These are phyloP conservation scores for Lasius fuliginosus DNA, from an alignment of 2,888 invertebrate genomes.

Conservation along the genomic window DNA sequence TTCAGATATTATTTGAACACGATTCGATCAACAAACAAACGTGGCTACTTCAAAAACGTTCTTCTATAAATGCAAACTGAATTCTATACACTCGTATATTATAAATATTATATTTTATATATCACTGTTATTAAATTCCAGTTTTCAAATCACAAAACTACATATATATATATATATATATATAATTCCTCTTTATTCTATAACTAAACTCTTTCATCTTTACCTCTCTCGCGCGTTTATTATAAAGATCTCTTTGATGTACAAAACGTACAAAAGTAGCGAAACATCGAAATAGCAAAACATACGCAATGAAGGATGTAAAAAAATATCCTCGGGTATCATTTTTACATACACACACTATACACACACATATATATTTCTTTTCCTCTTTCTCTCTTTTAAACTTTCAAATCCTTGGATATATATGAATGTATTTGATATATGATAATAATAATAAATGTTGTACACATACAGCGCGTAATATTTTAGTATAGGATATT, in stretches of 20 bases:
- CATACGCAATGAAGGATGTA: background rate
- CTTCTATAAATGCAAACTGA: background rate
- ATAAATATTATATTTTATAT: constrained; percentile 41
- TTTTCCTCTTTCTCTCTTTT: background rate
- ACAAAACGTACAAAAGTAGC: background rate
- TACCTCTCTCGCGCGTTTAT: constrained; percentile 3
- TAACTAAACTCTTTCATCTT: background rate
- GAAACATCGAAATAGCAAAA: constrained; percentile 8
- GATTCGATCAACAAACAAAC: constrained; percentile 27
- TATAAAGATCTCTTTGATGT: constrained; percentile 1
- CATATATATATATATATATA: too few relatives aligned
- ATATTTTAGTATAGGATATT: constrained; percentile 4
- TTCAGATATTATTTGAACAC: constrained; percentile 21
- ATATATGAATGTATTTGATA: background rate
- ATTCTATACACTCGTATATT: constrained; percentile 18
- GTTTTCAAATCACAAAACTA: background rate
- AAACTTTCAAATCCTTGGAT: background rate
- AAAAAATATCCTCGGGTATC: background rate
- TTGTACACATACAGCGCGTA: background rate
- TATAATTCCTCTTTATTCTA: background rate
- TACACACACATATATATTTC: background rate
- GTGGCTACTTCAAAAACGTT: constrained; percentile 22
- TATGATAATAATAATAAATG: background rate
- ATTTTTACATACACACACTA: background rate
- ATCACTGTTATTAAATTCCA: constrained; percentile 5